Evolutionary conservation across 2,113 vertebrate species (phyloP).

Genomic region (Peromyscus californicus): DNA sequence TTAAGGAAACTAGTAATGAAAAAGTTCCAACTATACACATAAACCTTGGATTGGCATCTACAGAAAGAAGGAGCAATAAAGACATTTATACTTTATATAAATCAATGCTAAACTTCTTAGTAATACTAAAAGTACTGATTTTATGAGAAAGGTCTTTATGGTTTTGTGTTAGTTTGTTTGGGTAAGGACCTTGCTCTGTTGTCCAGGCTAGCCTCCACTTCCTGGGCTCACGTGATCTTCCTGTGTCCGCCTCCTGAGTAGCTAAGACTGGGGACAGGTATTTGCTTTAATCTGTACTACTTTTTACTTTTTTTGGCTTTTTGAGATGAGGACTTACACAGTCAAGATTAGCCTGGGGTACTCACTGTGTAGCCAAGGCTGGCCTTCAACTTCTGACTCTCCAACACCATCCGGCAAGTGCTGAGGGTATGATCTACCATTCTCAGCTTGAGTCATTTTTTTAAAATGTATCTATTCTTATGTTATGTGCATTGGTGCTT

Average conservation of each 20-base stretch:
- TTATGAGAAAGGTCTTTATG: background rate
- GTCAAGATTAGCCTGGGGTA: background rate
- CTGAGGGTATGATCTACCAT: background rate
- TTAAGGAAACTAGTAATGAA: conserved; percentile 20
- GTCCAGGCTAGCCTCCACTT: background rate
- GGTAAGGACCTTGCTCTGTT: background rate
- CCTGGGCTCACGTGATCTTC: background rate
- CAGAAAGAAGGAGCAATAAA: background rate
- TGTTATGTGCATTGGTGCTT: background rate
- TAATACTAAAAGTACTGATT: background rate
- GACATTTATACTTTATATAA: background rate
- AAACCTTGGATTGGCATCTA: background rate
- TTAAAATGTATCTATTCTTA: too few relatives aligned
- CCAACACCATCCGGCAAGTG: background rate
- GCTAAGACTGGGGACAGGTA: background rate
- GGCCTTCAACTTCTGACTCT: background rate
- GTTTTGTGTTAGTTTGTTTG: too few relatives aligned
- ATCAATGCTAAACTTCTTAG: background rate
- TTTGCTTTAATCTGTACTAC: background rate
- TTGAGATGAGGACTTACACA: background rate
- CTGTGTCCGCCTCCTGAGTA: background rate
- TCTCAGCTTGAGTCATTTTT: background rate
- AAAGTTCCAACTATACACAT: background rate
- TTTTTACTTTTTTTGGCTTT: background rate
- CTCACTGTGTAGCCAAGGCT: background rate